Evolutionary conservation across 2,113 vertebrate genomes (phyloP).

Genomic region (Esox niger): DNA sequence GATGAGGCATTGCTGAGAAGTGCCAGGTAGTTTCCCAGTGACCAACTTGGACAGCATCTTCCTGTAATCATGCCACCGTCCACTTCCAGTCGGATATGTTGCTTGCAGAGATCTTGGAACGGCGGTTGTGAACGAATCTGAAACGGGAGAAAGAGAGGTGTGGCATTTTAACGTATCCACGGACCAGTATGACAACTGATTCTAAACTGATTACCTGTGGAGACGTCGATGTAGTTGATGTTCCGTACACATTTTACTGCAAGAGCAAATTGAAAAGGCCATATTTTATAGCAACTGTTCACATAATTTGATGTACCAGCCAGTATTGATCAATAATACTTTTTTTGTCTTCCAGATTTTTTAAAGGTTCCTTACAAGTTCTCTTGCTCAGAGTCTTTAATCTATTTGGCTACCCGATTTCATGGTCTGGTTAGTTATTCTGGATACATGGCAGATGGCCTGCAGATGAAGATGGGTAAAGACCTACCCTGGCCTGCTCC

Average conservation of each 20-base stretch:
- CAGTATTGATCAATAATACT: not conserved
- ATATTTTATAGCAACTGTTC: not conserved
- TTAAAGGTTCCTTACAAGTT: not conserved
- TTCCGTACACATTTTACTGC: not conserved
- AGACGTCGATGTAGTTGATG: too few species aligned
- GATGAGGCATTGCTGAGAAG: conserved; percentile 89
- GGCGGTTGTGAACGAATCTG: conserved; percentile 88
- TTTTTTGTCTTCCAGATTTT: not conserved
- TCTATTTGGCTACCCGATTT: not conserved
- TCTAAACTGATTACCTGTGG: not conserved
- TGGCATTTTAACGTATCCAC: not conserved
- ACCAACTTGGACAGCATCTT: conserved; percentile 96
- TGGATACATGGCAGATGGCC: too few species aligned
- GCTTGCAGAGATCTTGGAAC: conserved; percentile 88
- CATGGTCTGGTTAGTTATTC: not conserved
- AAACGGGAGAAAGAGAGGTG: conserved; percentile 38
- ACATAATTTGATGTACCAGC: not conserved
- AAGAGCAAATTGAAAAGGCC: not conserved
- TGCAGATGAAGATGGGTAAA: conserved; percentile 13
- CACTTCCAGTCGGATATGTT: conserved; percentile 54
- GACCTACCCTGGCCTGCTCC: conserved; percentile 88
- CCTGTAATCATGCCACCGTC: conserved; percentile 54
- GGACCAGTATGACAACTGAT: too few species aligned
- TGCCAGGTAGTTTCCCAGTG: conserved; percentile 93
- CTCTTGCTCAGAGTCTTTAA: not conserved